A percentile compares a stretch with the other conserved stretches of the same genome.
Conservation (phyloP, 2,113 vertebrate species). For the Semnornis frantzii region DNA sequence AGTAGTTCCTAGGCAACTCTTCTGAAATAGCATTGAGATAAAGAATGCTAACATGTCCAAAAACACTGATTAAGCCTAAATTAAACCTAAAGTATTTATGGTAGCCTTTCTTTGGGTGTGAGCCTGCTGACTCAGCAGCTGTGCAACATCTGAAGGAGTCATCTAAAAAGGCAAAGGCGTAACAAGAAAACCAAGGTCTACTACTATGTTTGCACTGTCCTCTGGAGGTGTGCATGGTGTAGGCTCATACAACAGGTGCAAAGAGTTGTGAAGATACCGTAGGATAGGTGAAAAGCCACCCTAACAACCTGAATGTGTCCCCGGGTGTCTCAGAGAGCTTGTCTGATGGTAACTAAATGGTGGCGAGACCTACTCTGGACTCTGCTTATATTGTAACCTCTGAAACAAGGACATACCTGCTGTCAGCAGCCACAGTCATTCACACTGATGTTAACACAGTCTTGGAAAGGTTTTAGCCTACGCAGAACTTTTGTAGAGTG, state of each 20-base stretch:
- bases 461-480: background rate
- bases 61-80: constrained; percentile 31
- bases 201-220: background rate
- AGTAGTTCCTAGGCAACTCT: background rate
- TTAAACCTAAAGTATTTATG: background rate
- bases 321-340: background rate
- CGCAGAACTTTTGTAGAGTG: background rate
- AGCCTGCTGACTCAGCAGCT: constrained; percentile 5
- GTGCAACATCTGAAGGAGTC: background rate
- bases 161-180: background rate
- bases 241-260: background rate
- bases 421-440: background rate
- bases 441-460: background rate
- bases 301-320: background rate
- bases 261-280: background rate
- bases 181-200: background rate
- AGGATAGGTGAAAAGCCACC: background rate
- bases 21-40: constrained; percentile 37
- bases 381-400: background rate
- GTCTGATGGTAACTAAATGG: background rate
- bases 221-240: background rate
- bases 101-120: background rate
- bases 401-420: background rate
- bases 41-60: background rate
- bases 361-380: background rate